Evolutionary conservation across 2,113 vertebrate genomes (phyloP).

Genomic region (Chaetops frenatus): DNA sequence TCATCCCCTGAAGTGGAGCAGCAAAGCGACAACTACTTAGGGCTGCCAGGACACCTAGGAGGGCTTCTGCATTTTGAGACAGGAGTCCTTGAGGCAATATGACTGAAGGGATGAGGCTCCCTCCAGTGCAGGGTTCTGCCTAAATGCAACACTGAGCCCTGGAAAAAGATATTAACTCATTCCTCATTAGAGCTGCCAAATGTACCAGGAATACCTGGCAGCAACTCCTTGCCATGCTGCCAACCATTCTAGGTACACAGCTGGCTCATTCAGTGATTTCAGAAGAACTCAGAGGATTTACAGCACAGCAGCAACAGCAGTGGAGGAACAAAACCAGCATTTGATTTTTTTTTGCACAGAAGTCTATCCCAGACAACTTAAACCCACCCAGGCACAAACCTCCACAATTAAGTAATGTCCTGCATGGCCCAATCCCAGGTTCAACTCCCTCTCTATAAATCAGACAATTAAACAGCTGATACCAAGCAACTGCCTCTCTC

Average conservation of each 20-base stretch:
- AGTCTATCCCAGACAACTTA: background rate
- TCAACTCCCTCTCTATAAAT: background rate
- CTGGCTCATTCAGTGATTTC: background rate
- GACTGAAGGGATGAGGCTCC: background rate
- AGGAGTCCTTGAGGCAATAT: constrained; percentile 35
- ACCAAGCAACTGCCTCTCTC: background rate
- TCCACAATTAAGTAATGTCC: background rate
- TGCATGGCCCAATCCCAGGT: background rate
- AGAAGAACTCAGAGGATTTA: constrained; percentile 6
- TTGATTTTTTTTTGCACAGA: background rate
- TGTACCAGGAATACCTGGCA: constrained; percentile 21
- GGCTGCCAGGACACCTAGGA: constrained; percentile 16
- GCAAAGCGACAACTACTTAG: background rate
- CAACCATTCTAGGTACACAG: constrained; percentile 37
- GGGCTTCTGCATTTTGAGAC: constrained; percentile 4
- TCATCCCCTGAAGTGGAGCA: constrained; percentile 10
- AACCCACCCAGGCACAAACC: background rate
- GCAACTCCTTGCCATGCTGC: constrained; percentile 11
- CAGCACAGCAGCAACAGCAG: constrained; percentile 12
- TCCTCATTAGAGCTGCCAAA: constrained; percentile 45
- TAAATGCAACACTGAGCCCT: constrained; percentile 37
- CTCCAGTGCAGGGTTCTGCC: constrained; percentile 11
- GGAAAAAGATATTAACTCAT: constrained; percentile 57
- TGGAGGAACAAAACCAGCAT: background rate
- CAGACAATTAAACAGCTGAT: background rate